These are phyloP conservation scores for Ochropleura plecta DNA, from an alignment of 2,888 invertebrate species.

Conservation along the genomic window DNA sequence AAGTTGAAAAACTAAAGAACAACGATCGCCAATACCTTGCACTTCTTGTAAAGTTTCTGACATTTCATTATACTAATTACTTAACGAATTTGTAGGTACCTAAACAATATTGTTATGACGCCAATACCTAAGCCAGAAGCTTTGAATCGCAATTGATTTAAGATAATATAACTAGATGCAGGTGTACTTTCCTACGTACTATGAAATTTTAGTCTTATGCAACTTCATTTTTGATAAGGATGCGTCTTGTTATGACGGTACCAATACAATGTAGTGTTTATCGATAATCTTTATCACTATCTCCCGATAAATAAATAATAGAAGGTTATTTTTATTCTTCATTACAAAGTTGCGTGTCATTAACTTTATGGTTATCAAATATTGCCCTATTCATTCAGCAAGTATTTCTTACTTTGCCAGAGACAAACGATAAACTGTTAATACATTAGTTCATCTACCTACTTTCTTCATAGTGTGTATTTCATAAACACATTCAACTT, in stretches of 20 bases:
- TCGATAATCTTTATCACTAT: not conserved
- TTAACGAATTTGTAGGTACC: not conserved
- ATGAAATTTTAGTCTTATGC: not conserved
- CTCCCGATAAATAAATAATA: conserved; percentile 6
- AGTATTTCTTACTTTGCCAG: not conserved
- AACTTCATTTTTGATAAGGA: conserved; percentile 8
- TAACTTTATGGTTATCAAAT: conserved; percentile 11
- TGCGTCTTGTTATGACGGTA: not conserved
- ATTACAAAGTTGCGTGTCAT: conserved; percentile 44
- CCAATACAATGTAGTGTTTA: conserved; percentile 12
- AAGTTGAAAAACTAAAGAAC: not conserved
- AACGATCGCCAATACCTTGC: not conserved
- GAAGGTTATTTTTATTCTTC: conserved; percentile 13
- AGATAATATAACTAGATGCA: conserved; percentile 11
- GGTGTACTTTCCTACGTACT: not conserved
- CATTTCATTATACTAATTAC: not conserved
- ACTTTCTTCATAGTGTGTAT: not conserved
- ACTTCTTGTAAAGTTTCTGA: not conserved
- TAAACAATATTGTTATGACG: not conserved
- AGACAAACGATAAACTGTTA: not conserved
- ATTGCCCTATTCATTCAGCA: not conserved
- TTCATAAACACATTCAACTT: not conserved
- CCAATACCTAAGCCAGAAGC: conserved; percentile 5
- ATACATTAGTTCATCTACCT: not conserved
- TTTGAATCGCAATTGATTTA: not conserved